Conservation (phyloP, 2,113 vertebrate species). For the Haemorhous mexicanus region DNA sequence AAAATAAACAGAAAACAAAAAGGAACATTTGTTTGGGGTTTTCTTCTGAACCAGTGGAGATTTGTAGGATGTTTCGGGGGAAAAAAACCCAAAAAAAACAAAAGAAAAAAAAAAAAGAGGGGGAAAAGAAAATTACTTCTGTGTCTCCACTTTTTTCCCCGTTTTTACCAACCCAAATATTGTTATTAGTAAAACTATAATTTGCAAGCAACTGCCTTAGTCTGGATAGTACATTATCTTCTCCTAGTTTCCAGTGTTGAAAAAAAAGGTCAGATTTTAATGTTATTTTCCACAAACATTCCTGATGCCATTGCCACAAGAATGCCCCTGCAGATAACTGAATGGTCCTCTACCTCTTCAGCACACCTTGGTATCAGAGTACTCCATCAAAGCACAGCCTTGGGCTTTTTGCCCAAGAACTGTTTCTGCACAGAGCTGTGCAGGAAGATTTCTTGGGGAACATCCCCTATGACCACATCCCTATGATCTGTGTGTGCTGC, state of each 20-base stretch:
- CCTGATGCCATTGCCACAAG: neutral
- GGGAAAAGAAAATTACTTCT: neutral
- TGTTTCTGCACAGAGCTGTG: accelerated
- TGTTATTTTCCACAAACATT: neutral
- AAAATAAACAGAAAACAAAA: neutral
- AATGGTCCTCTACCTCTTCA: neutral
- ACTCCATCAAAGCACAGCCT: neutral
- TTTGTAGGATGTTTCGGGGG: neutral
- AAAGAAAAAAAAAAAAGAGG: too few relatives aligned
- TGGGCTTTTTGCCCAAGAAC: neutral
- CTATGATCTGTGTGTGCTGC: neutral
- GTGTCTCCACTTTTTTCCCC: neutral
- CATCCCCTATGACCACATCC: accelerated
- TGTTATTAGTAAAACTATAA: neutral
- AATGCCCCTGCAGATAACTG: neutral
- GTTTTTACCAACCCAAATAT: neutral
- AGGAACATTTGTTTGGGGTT: neutral
- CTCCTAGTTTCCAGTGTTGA: neutral
- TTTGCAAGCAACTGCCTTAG: neutral
- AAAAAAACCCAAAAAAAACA: too few relatives aligned
- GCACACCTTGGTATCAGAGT: neutral
- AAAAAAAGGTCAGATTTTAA: neutral
- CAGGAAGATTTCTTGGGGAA: neutral
- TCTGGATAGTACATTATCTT: neutral
- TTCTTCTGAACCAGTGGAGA: neutral